Evolutionary conservation across 2,797 vertebrate genomes (phyloP), one percentile per base, ranked within the genome.

Genomic region (Oreochromis mossambicus): DNA sequence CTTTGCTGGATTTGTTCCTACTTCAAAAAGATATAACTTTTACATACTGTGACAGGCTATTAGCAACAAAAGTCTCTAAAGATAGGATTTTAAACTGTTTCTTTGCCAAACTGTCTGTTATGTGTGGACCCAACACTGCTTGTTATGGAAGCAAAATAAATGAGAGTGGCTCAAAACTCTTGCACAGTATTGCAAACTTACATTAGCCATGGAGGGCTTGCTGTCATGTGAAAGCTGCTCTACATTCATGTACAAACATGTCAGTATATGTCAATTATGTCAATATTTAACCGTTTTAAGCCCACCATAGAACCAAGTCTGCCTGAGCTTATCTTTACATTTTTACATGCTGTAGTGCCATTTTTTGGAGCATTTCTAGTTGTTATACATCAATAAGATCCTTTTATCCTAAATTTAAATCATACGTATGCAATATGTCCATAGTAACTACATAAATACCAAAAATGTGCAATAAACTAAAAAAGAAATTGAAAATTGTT

Each of bases 1-100:
- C 58, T 36, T 63, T 36, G 19, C 58, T 66, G 19, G 61, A 66
- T 66, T 66, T 66, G 61, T 66, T 41, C n/a, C 61, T 38, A 66
- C 61, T 21, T 66, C 61, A 38, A 38, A 66, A 66, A 1, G 38
- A 66, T 21, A 38, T 2, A 21, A 66, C 7, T 66, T 66, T 0
- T 38, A 66, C 34, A 66, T 66, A 38, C 61, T 2, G 1, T 66
- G 61, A 21, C 19, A 38, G 61, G 6, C 61, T 66, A 38, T 38
- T 38, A 38, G 34, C 0, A 21, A 66, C 11, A 38, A n/a, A 63
- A 66, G 34, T 38, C 6, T 3, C 61, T 66, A 38, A 21, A 66
- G 7, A 15, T 15, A 14, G 0, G 0, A 55, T 55, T 55, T 55
- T 4, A 55, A 55, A 55, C 14, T 15, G 24, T 14, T 55, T 55